A percentile compares a stretch with the other conserved stretches of the same genome.
phyloP scores from a whole-genome alignment of 1,140 invertebrate genomes.

The Drosophila ogumai region DNA sequence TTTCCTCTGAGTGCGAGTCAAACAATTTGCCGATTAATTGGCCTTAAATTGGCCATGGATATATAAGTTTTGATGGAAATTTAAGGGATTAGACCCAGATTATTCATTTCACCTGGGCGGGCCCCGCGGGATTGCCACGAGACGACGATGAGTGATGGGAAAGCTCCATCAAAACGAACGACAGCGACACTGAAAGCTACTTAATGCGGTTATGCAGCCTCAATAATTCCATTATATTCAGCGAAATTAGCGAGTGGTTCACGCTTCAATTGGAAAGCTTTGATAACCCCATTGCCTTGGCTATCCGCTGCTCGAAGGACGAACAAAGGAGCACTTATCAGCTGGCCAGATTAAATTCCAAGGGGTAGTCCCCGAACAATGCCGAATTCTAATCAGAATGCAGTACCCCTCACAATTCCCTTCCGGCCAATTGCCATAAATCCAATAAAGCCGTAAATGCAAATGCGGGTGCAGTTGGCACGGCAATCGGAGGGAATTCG shows the following conservation, averaged over 20 bases:
- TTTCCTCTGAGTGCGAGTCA: constrained; percentile 13
- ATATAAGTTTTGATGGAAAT: constrained; percentile 1
- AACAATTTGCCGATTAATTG: constrained; percentile 56
- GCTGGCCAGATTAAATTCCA: constrained; percentile 13
- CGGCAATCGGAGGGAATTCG: constrained; percentile 31
- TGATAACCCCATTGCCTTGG: background rate
- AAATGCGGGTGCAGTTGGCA: constrained; percentile 47
- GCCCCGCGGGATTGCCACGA: constrained; percentile 14
- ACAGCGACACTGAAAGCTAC: constrained; percentile 50
- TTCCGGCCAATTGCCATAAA: constrained; percentile 64
- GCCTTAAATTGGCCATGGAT: constrained; percentile 45
- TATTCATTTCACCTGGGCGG: background rate
- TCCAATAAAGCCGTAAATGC: constrained; percentile 67
- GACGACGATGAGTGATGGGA: constrained; percentile 36
- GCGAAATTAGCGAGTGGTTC: background rate
- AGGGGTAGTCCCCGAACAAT: constrained; percentile 10
- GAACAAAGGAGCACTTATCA: constrained; percentile 8
- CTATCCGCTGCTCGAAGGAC: background rate
- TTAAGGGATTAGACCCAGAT: constrained; percentile 63
- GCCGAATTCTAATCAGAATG: constrained; percentile 55
- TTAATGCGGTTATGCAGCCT: constrained; percentile 30
- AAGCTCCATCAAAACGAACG: constrained; percentile 20
- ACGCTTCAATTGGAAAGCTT: constrained; percentile 13
- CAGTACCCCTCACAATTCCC: constrained; percentile 21
- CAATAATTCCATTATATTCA: constrained; percentile 26